Evolutionary conservation across 1,140 invertebrate species (phyloP).

Genomic region (Ips typographus): DNA sequence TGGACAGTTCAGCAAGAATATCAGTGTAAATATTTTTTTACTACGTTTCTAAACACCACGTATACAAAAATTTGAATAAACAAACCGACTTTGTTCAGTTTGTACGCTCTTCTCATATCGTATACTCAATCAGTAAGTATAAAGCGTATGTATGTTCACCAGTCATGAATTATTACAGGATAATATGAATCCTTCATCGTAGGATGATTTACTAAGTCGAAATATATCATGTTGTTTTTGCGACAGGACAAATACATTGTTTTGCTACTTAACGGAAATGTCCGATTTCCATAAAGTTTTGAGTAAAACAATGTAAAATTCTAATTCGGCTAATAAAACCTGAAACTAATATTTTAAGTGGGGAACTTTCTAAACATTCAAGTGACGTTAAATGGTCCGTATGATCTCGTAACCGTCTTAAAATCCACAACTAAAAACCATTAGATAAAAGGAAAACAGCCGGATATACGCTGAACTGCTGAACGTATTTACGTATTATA

Average conservation of each 20-base stretch:
- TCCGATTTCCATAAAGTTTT: neutral
- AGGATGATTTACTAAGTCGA: constrained; percentile 17
- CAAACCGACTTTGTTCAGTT: no score
- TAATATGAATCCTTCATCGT: constrained; percentile 21
- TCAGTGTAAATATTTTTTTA: neutral
- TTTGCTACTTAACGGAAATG: neutral
- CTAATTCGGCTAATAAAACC: constrained; percentile 16
- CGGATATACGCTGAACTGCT: constrained; percentile 33
- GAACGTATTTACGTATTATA: constrained; percentile 41
- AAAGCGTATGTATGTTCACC: constrained; percentile 10
- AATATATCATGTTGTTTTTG: constrained; percentile 24
- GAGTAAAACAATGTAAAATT: constrained; percentile 11
- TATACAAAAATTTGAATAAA: no score
- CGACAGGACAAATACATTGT: constrained; percentile 8
- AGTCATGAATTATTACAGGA: constrained; percentile 25
- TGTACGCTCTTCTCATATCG: neutral
- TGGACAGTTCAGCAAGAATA: no score
- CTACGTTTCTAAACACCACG: neutral
- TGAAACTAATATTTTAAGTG: constrained; percentile 18
- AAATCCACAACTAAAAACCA: constrained; percentile 35
- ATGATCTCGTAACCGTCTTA: constrained; percentile 23
- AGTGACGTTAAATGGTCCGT: constrained; percentile 28
- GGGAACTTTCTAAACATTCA: constrained; percentile 20
- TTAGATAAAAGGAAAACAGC: constrained; percentile 34
- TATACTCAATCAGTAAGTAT: constrained; percentile 8